phyloP scores from a whole-genome alignment of 2,797 vertebrate species.

The Acanthiza pusilla region DNA sequence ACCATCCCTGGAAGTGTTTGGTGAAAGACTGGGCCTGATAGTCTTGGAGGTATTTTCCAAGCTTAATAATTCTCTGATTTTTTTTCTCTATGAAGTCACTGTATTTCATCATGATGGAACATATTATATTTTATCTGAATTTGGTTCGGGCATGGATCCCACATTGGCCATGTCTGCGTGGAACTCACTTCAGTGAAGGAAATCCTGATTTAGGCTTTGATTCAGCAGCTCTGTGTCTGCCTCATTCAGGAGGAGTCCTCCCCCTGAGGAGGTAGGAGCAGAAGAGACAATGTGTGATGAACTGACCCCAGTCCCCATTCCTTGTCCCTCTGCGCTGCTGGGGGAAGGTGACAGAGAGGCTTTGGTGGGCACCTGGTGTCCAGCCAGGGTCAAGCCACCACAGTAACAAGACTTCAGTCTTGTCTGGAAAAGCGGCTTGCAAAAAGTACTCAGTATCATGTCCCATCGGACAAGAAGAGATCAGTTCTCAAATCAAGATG shows the following conservation, averaged over 20 bases:
- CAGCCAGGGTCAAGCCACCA: not conserved
- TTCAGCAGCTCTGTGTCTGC: not conserved
- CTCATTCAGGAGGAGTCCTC: not conserved
- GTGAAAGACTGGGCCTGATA: not conserved
- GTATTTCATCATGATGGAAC: not conserved
- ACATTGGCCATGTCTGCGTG: accelerated
- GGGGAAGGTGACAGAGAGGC: too few relatives aligned
- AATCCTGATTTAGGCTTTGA: not conserved
- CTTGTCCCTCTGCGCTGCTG: too few relatives aligned
- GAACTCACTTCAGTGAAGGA: not conserved
- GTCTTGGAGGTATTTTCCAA: too few relatives aligned
- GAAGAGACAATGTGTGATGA: not conserved
- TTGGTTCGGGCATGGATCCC: not conserved
- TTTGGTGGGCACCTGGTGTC: not conserved
- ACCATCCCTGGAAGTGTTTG: not conserved
- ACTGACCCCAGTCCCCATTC: too few relatives aligned
- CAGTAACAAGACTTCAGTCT: not conserved
- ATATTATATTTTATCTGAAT: not conserved
- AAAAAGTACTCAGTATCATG: not conserved
- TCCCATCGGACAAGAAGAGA: not conserved
- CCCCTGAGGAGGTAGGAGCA: not conserved
- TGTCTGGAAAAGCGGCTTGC: not conserved
- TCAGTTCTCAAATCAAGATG: not conserved
- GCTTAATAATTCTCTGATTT: not conserved
- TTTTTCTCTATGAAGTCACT: not conserved